Conservation (phyloP, 2,113 vertebrate genomes). For the Embiotoca jacksoni region DNA sequence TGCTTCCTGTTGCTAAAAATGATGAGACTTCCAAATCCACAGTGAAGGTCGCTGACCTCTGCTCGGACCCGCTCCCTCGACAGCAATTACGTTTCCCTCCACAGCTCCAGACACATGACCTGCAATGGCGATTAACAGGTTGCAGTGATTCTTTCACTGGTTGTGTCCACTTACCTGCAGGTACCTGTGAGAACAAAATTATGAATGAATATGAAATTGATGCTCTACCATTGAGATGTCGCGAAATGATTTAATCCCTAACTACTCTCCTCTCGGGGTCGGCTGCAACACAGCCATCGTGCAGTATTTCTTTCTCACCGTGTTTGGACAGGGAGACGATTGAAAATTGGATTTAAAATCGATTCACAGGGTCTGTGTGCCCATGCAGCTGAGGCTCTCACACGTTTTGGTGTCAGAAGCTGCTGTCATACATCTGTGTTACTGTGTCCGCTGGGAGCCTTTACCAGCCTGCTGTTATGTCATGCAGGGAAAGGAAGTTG, state of each 20-base stretch:
- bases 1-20: slow-evolving; percentile 30
- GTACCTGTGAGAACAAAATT: slow-evolving; percentile 13
- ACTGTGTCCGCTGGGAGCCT: slow-evolving; percentile 14
- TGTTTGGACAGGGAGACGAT: slow-evolving; percentile 38
- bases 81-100: slow-evolving; percentile 39
- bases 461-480: slow-evolving; percentile 13
- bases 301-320: slow-evolving; percentile 30
- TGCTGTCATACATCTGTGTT: slow-evolving; percentile 35
- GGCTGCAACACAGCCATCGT: not conserved
- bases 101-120: slow-evolving; percentile 17
- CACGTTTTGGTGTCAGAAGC: slow-evolving; percentile 15
- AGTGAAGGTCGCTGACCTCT: slow-evolving; percentile 42
- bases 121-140: slow-evolving; percentile 35
- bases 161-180: slow-evolving; percentile 13
- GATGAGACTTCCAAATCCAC: slow-evolving; percentile 30
- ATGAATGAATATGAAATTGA: not conserved
- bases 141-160: slow-evolving; percentile 39
- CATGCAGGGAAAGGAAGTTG: not conserved
- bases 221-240: not conserved
- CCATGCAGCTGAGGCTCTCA: slow-evolving; percentile 33
- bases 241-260: not conserved
- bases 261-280: slow-evolving; percentile 4
- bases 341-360: slow-evolving; percentile 59
- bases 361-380: slow-evolving; percentile 16
- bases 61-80: slow-evolving; percentile 31